These are phyloP conservation scores for Drosophila novamexicana DNA, from an alignment of 1,140 invertebrate genomes.

Conservation along the genomic window DNA sequence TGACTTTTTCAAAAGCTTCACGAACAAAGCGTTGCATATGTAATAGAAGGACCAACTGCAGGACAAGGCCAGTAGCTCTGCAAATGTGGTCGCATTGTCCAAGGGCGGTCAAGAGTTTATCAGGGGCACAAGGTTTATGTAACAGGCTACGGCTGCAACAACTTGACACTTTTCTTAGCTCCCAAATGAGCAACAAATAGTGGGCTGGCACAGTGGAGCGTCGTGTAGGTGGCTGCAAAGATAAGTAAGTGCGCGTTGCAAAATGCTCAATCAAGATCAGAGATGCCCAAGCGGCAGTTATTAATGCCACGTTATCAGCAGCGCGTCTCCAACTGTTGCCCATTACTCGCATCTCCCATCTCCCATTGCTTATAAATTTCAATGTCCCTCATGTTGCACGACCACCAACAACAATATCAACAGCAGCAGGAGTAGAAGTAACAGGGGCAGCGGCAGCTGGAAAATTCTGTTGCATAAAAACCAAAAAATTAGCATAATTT, in stretches of 20 bases:
- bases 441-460: slow-evolving; percentile 31
- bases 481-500: slow-evolving; percentile 79
- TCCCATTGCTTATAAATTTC: slow-evolving; percentile 37
- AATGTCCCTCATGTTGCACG: slow-evolving; percentile 38
- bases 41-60: slow-evolving; percentile 13
- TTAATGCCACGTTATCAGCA: slow-evolving; percentile 73
- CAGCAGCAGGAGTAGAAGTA: slow-evolving; percentile 38
- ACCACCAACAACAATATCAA: slow-evolving; percentile 44
- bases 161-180: slow-evolving; percentile 58
- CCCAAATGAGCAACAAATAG: slow-evolving; percentile 72
- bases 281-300: slow-evolving; percentile 58
- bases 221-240: slow-evolving; percentile 34
- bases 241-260: slow-evolving; percentile 68
- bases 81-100: slow-evolving; percentile 21
- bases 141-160: slow-evolving; percentile 8
- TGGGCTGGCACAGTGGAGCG: slow-evolving; percentile 14
- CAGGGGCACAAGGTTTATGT: slow-evolving; percentile 1
- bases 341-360: slow-evolving; percentile 6
- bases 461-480: slow-evolving; percentile 71
- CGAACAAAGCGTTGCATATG: slow-evolving; percentile 56
- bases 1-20: slow-evolving; percentile 51
- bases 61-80: neutral
- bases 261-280: slow-evolving; percentile 70
- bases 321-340: slow-evolving; percentile 27
- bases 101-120: slow-evolving; percentile 33